Evolutionary conservation across 2,888 invertebrate species (phyloP).

Genomic region (Stenodera caucasica): DNA sequence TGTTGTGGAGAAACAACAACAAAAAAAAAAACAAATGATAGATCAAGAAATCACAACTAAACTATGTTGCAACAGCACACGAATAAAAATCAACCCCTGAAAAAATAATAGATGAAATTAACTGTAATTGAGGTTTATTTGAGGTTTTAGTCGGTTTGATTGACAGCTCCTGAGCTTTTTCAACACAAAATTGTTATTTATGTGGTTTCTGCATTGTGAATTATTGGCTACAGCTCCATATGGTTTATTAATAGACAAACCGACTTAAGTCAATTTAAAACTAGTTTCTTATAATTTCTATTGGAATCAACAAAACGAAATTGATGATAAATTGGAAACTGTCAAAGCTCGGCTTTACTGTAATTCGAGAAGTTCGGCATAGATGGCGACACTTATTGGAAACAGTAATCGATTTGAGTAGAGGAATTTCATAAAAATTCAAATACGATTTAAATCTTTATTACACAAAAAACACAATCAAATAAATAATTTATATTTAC

Average conservation of each 20-base stretch:
- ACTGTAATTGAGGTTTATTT: constrained; percentile 40
- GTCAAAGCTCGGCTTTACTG: neutral
- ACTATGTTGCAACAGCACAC: constrained; percentile 8
- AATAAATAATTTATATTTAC: constrained; percentile 8
- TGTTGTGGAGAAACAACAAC: neutral
- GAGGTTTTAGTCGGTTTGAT: constrained; percentile 46
- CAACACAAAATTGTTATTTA: constrained; percentile 43
- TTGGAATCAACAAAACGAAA: neutral
- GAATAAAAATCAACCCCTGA: neutral
- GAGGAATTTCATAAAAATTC: too few relatives aligned
- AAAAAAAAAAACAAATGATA: constrained; percentile 7
- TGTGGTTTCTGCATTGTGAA: constrained; percentile 39
- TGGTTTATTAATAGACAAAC: constrained; percentile 30
- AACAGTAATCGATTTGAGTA: too few relatives aligned
- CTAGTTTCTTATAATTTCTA: too few relatives aligned
- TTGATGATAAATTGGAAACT: neutral
- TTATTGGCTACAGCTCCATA: constrained; percentile 36
- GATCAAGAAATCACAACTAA: constrained; percentile 32
- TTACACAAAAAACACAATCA: neutral
- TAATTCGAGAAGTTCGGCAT: constrained; percentile 21
- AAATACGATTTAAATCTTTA: too few relatives aligned
- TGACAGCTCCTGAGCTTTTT: constrained; percentile 50
- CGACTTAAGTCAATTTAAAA: neutral
- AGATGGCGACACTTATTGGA: constrained; percentile 37
- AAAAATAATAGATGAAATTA: constrained; percentile 29